Evolutionary conservation across 2,113 vertebrate genomes (phyloP).

Genomic region (Gorsachius goisagi): DNA sequence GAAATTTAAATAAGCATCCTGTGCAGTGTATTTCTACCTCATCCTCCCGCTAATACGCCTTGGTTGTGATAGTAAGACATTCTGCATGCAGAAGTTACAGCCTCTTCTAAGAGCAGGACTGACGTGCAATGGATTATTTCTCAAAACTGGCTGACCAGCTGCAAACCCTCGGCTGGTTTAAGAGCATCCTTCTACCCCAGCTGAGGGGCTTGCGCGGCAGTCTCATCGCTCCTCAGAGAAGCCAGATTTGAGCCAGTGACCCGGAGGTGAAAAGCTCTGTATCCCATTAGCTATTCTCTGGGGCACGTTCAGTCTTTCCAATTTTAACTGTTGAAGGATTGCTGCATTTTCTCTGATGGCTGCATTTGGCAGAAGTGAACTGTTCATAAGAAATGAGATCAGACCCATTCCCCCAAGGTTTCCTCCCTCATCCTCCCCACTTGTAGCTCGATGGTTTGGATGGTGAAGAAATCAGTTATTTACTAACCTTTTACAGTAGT

Average conservation of each 20-base stretch:
- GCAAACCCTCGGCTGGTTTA: background rate
- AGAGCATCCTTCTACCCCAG: background rate
- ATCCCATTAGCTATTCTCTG: background rate
- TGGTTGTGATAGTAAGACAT: background rate
- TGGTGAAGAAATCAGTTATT: background rate
- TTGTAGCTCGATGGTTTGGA: background rate
- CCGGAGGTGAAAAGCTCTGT: background rate
- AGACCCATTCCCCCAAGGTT: background rate
- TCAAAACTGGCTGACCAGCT: background rate
- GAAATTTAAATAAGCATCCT: conserved; percentile 13
- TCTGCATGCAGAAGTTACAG: background rate
- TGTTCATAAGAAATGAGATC: background rate
- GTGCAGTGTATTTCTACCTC: background rate
- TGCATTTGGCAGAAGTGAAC: conserved; percentile 6
- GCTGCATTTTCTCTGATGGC: background rate
- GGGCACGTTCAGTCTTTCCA: background rate
- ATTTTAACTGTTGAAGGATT: conserved; percentile 2
- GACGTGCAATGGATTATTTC: background rate
- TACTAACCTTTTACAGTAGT: background rate
- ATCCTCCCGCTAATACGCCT: background rate
- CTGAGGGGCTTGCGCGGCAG: background rate
- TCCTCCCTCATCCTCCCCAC: background rate
- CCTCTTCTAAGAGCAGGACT: background rate
- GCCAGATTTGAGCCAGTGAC: conserved; percentile 20
- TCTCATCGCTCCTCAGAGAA: background rate